These are phyloP conservation scores for Drepana falcataria DNA, from an alignment of 2,888 invertebrate genomes.

Conservation along the genomic window DNA sequence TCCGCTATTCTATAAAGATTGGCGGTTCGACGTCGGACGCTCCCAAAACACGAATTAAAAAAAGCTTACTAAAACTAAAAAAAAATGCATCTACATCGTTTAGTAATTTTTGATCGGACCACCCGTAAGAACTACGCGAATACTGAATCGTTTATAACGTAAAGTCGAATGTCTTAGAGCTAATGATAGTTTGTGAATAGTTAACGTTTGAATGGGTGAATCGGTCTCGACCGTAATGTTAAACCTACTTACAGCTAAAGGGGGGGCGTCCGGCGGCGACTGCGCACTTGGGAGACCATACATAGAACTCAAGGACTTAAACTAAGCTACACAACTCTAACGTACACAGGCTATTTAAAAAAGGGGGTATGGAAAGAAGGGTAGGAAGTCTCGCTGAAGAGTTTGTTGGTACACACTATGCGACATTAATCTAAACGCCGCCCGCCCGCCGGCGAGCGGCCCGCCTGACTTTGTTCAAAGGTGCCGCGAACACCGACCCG, in stretches of 20 bases:
- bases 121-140: conserved; percentile 35
- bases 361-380: conserved; percentile 17
- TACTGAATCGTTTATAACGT: conserved; percentile 39
- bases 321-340: conserved; percentile 47
- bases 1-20: conserved; percentile 46
- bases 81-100: conserved; percentile 53
- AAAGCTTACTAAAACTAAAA: conserved; percentile 48
- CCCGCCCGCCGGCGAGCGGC: conserved; percentile 12
- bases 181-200: conserved; percentile 43
- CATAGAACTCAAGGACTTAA: conserved; percentile 43
- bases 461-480: conserved; percentile 45
- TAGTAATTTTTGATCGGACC: conserved; percentile 43
- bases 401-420: conserved; percentile 71
- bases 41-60: conserved; percentile 41
- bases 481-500: no score
- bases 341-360: conserved; percentile 32
- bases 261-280: conserved; percentile 45
- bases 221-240: conserved; percentile 37
- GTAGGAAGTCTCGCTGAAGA: conserved; percentile 61
- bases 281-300: conserved; percentile 27
- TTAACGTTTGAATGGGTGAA: conserved; percentile 13
- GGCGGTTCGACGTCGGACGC: conserved; percentile 46
- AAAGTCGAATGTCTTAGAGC: conserved; percentile 30
- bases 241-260: conserved; percentile 59
- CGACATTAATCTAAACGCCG: conserved; percentile 58